These are phyloP conservation scores for Arbacia lixula DNA, from an alignment of 53 echinoderm and acorn worm genomes.

Conservation along the genomic window DNA sequence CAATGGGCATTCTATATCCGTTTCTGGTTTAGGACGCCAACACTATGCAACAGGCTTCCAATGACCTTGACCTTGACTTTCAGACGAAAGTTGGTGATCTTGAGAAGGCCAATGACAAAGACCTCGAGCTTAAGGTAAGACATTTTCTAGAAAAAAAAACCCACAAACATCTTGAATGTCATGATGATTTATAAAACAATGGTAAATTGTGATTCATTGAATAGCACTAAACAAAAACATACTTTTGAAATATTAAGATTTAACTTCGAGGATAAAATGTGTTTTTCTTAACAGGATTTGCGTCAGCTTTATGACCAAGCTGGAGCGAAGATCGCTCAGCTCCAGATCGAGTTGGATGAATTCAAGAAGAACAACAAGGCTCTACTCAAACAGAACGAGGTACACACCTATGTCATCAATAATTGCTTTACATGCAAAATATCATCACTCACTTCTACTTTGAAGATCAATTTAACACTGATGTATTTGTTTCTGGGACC, in stretches of 20 bases:
- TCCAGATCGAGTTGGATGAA: background rate
- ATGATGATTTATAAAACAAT: too few relatives aligned
- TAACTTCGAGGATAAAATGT: too few relatives aligned
- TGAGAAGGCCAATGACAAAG: slow-evolving; percentile 1
- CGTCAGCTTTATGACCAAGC: slow-evolving; percentile 36
- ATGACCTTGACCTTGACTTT: background rate
- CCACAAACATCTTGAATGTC: too few relatives aligned
- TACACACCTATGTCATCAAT: background rate
- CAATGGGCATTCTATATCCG: too few relatives aligned
- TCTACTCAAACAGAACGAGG: slow-evolving; percentile 6
- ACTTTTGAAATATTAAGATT: too few relatives aligned
- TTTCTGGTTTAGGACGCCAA: slow-evolving; percentile 2
- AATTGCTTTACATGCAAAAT: too few relatives aligned
- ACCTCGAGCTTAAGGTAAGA: slow-evolving; percentile 20
- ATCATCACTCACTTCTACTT: too few relatives aligned
- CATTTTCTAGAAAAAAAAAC: too few relatives aligned
- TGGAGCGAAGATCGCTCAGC: background rate
- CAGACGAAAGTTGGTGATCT: slow-evolving; percentile 2
- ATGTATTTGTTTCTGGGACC: too few relatives aligned
- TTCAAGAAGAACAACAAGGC: background rate
- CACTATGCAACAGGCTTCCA: background rate
- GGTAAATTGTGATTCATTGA: too few relatives aligned
- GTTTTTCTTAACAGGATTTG: background rate
- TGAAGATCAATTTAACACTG: too few relatives aligned
- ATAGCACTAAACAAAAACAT: too few relatives aligned